These are phyloP conservation scores for Mesorhabditis spiculigera DNA, from an alignment of 2,888 invertebrate genomes.

Conservation along the genomic window DNA sequence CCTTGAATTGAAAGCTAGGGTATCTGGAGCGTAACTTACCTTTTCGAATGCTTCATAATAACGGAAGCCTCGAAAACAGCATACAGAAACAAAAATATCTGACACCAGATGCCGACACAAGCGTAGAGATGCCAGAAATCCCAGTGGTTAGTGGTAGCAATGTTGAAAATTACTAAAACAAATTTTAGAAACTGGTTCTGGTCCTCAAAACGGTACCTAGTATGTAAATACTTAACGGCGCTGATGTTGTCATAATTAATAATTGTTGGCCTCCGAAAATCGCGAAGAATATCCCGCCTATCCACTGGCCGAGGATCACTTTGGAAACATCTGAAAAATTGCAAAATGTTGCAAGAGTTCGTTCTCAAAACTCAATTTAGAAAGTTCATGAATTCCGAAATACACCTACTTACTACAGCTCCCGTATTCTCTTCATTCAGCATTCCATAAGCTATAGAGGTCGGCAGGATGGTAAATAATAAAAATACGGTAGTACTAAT, in stretches of 20 bases:
- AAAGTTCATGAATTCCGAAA: not conserved
- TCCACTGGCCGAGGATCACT: slow-evolving; percentile 37
- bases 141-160: slow-evolving; percentile 21
- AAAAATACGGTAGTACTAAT: slow-evolving; percentile 66
- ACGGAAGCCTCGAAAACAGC: slow-evolving; percentile 28
- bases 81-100: slow-evolving; percentile 23
- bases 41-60: slow-evolving; percentile 31
- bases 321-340: slow-evolving; percentile 29
- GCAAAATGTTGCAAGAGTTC: too few relatives aligned
- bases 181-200: not conserved
- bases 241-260: slow-evolving; percentile 36
- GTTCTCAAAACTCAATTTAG: not conserved
- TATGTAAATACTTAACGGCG: slow-evolving; percentile 43
- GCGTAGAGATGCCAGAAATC: slow-evolving; percentile 37
- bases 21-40: slow-evolving; percentile 16
- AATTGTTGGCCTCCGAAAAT: slow-evolving; percentile 39
- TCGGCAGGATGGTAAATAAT: slow-evolving; percentile 67
- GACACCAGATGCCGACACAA: slow-evolving; percentile 31
- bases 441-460: slow-evolving; percentile 67
- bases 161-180: slow-evolving; percentile 24
- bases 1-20: slow-evolving; percentile 2
- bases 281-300: slow-evolving; percentile 40
- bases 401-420: slow-evolving; percentile 63
- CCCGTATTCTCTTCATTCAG: slow-evolving; percentile 66
- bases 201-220: slow-evolving; percentile 13